Evolutionary conservation across 2,113 vertebrate genomes (phyloP).

Genomic region (mouse (Mus musculus)): DNA sequence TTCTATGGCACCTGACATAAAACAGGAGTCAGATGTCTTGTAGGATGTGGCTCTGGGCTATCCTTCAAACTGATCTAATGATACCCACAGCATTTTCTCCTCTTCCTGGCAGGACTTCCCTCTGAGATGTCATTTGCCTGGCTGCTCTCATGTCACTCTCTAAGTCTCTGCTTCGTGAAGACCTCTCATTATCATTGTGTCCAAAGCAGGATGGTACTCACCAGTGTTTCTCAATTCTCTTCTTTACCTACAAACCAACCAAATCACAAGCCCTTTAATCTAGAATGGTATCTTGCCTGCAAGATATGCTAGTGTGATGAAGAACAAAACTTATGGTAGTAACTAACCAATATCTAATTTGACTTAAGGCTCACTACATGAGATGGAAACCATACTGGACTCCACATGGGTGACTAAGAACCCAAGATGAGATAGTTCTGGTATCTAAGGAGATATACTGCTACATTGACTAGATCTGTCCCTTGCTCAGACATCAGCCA

Average conservation of each 20-base stretch:
- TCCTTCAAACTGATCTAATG: not conserved
- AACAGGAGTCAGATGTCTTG: not conserved
- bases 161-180: not conserved
- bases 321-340: not conserved
- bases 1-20: not conserved
- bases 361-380: not conserved
- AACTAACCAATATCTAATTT: not conserved
- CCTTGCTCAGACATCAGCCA: not conserved
- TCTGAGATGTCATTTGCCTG: fast-evolving
- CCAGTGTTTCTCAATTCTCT: not conserved
- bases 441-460: not conserved
- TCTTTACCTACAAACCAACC: not conserved
- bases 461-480: not conserved
- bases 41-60: not conserved
- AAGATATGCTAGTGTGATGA: not conserved
- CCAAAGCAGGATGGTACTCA: not conserved
- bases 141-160: not conserved
- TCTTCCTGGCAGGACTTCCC: not conserved
- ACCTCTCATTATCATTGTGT: fast-evolving
- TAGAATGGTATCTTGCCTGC: not conserved
- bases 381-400: not conserved
- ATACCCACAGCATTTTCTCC: not conserved
- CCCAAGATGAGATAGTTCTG: no score
- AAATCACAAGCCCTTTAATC: no score
- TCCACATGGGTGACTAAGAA: not conserved